These are phyloP conservation scores for Athene cunicularia DNA, from an alignment of 2,113 vertebrate species.

Conservation along the genomic window DNA sequence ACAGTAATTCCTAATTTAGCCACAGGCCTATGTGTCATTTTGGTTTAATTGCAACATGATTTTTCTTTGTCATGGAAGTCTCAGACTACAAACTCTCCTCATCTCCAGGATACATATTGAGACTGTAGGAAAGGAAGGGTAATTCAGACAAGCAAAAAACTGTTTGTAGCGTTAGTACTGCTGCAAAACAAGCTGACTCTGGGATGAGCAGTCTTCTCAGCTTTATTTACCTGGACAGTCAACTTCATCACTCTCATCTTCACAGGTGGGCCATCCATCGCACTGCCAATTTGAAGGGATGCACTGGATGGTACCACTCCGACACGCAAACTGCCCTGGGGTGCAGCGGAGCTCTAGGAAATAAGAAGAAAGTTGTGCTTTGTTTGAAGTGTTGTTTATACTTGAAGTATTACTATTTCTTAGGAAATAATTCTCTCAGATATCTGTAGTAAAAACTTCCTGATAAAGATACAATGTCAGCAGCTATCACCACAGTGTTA, in stretches of 20 bases:
- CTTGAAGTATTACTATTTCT: background rate
- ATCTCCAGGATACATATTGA: background rate
- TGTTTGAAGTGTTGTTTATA: background rate
- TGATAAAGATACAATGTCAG: background rate
- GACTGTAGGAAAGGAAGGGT: background rate
- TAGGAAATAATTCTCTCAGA: background rate
- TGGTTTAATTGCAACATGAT: background rate
- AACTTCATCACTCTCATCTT: slow-evolving; percentile 94
- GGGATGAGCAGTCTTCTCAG: background rate
- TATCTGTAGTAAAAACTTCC: background rate
- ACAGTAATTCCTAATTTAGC: background rate
- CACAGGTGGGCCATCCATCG: slow-evolving; percentile 93
- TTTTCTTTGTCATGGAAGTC: background rate
- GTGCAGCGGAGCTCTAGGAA: slow-evolving; percentile 89
- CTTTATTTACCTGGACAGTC: slow-evolving; percentile 89
- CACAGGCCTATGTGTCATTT: background rate
- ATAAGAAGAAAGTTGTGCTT: background rate
- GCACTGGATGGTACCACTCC: slow-evolving; percentile 94
- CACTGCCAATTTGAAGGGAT: slow-evolving; percentile 95
- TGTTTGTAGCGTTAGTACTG: background rate
- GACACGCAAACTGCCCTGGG: slow-evolving; percentile 92
- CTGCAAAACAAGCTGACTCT: background rate
- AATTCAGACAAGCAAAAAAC: background rate
- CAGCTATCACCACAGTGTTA: background rate
- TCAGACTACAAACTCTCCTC: background rate